phyloP scores from a whole-genome alignment of 2,113 vertebrate species.

The Lophochroa leadbeateri region DNA sequence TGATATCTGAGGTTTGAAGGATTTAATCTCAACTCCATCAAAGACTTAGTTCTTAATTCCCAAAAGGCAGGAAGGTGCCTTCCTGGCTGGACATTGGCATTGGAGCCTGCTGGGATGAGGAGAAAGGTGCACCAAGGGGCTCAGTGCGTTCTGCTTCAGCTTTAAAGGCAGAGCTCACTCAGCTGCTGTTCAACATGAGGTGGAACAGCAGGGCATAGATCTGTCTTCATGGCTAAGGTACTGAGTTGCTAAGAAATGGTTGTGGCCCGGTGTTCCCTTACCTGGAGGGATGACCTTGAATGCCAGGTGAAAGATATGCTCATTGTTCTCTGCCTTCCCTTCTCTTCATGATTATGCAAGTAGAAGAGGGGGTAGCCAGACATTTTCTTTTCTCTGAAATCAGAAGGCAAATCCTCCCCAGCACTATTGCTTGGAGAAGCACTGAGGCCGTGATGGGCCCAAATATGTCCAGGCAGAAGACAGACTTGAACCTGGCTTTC shows the following conservation, averaged over 20 bases:
- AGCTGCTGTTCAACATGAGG: neutral
- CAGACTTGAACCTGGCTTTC: neutral
- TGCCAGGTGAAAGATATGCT: neutral
- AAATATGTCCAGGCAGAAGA: neutral
- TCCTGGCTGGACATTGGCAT: neutral
- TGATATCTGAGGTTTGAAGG: neutral
- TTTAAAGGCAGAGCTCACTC: neutral
- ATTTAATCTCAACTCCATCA: neutral
- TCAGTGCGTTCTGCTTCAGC: fast-evolving
- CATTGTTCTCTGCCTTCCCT: neutral
- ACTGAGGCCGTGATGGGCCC: fast-evolving
- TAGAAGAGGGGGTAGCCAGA: neutral
- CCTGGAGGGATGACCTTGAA: neutral
- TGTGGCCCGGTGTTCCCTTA: neutral
- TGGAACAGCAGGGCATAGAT: neutral
- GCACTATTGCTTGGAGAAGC: neutral
- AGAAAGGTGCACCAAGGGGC: neutral
- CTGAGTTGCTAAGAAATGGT: neutral
- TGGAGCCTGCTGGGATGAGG: neutral
- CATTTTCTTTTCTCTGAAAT: neutral
- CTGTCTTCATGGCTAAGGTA: neutral
- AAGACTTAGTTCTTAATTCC: neutral
- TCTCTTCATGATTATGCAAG: neutral
- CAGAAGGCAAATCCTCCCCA: neutral
- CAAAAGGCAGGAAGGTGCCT: neutral